These are phyloP conservation scores for Syncerus caffer DNA, from an alignment of 2,797 vertebrate genomes.

Conservation along the genomic window DNA sequence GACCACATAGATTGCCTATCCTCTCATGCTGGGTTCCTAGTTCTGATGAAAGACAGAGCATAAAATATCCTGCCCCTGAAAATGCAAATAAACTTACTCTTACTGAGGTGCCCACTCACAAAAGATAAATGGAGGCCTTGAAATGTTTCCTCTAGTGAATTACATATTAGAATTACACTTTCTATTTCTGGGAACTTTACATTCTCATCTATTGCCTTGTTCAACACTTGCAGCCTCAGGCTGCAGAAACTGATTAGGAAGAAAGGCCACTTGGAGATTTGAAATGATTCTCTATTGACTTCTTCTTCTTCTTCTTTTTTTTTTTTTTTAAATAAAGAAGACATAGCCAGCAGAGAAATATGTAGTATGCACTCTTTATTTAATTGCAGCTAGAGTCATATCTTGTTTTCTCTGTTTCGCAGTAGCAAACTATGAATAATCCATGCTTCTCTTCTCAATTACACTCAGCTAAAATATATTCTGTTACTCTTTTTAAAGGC, in stretches of 20 bases:
- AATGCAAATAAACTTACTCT: conserved; percentile 54
- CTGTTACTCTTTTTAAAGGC: neutral
- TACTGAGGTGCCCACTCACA: neutral
- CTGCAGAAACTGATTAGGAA: conserved; percentile 65
- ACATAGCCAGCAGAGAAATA: neutral
- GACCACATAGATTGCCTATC: neutral
- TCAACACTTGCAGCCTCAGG: conserved; percentile 45
- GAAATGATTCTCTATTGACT: conserved; percentile 64
- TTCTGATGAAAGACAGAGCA: conserved; percentile 56
- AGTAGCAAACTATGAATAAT: neutral
- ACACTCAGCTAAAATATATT: neutral
- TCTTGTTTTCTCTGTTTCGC: conserved; percentile 39
- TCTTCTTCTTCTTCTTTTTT: conserved; percentile 7
- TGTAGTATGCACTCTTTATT: neutral
- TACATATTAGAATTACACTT: conserved; percentile 53
- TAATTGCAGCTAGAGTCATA: neutral
- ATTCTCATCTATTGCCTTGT: conserved; percentile 55
- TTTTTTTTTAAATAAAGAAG: conserved; percentile 6
- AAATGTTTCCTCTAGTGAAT: conserved; percentile 57
- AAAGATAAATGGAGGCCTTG: conserved; percentile 69
- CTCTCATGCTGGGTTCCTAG: neutral
- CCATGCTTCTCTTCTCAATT: neutral
- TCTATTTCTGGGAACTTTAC: conserved; percentile 46
- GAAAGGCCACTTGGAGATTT: conserved; percentile 54
- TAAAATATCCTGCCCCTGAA: conserved; percentile 54